A percentile compares a stretch with the other conserved stretches of the same genome.
These are phyloP conservation scores for Tachypleus tridentatus DNA, from an alignment of 1,140 invertebrate genomes.

Conservation along the genomic window DNA sequence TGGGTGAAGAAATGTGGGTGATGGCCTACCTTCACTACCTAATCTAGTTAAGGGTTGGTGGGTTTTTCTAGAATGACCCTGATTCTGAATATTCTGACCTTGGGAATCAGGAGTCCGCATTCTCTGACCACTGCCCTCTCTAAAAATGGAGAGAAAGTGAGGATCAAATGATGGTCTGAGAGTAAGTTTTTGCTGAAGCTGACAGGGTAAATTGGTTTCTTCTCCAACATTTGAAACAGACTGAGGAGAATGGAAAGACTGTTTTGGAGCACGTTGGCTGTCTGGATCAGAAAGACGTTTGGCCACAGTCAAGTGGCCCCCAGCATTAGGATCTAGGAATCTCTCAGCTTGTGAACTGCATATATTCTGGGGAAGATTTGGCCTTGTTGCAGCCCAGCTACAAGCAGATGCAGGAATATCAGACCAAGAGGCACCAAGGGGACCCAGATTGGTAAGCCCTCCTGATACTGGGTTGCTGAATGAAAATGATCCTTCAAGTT, in stretches of 20 bases:
- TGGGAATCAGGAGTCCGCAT: not conserved
- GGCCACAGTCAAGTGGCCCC: conserved; percentile 34
- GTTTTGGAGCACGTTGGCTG: conserved; percentile 8
- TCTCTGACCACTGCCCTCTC: not conserved
- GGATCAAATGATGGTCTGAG: conserved; percentile 65
- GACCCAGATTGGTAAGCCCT: too few relatives aligned
- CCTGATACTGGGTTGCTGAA: too few relatives aligned
- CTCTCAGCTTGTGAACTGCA: conserved; percentile 13
- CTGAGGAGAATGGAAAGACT: too few relatives aligned
- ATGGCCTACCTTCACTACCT: conserved; percentile 22
- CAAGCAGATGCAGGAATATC: too few relatives aligned
- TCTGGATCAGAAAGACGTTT: conserved; percentile 37
- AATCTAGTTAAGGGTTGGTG: conserved; percentile 25
- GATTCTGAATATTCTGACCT: not conserved
- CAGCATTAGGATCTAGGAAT: conserved; percentile 19
- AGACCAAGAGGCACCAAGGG: too few relatives aligned
- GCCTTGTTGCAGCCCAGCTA: conserved; percentile 16
- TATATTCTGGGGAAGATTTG: conserved; percentile 17
- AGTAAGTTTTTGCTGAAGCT: conserved; percentile 54
- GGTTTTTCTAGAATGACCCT: not conserved
- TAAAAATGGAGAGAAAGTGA: conserved; percentile 38
- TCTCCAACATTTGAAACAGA: too few relatives aligned
- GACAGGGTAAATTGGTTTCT: conserved; percentile 12
- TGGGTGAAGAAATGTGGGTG: conserved; percentile 2
- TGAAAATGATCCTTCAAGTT: too few relatives aligned